Base-by-base conservation (phyloP, 2,888 invertebrate species). In the Neoaliturus tenellus region DNA sequence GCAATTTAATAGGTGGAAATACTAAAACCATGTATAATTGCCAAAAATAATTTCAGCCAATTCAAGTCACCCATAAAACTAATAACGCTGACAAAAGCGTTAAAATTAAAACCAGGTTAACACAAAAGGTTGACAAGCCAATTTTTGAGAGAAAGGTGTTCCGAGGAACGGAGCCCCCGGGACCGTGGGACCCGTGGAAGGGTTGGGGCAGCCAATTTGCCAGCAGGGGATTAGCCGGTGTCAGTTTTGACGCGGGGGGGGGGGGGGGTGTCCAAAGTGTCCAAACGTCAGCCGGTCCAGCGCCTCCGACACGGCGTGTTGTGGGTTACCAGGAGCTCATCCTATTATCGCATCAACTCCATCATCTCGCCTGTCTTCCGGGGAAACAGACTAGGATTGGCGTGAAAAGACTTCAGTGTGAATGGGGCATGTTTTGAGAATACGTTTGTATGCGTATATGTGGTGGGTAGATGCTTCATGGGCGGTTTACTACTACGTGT, bases 161-260 rank as follows among this genome's bases (percentile, higher is more conserved):
- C 71, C 23, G 8, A 12, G 35, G 8, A 31, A 3, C 31, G n/a
- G 23, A 23, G 20, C 44, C 44, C 17, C 44, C 17, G 39, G 71
- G 39, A 20, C 39, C 71, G 71, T 71, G 71, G 20, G 71, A 71
- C 39, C 33, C 33, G 31, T 4, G 4, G 41, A 71, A 23, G 51
- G 51, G 20, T 51, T 20, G 20, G 44, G 12, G 8, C 17, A 39
- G 71, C 2, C 71, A 71, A 67, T 67, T 67, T 67, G 67, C 67
- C 67, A 67, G 67, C n/a, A 33, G 5, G n/a, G 67, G 67, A 67
- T 67, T 33, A 67, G 67, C 67, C n/a, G 33, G 67, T 28, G 28
- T 48, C 58, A 17, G 51, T 51, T 17, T 51, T 23, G 28, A 58
- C 25, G 28, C 8, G 25, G 1, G 12, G 58, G 58, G 14, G 17